Conservation (phyloP, 2,888 invertebrate species). For the Prosapia bicincta region DNA sequence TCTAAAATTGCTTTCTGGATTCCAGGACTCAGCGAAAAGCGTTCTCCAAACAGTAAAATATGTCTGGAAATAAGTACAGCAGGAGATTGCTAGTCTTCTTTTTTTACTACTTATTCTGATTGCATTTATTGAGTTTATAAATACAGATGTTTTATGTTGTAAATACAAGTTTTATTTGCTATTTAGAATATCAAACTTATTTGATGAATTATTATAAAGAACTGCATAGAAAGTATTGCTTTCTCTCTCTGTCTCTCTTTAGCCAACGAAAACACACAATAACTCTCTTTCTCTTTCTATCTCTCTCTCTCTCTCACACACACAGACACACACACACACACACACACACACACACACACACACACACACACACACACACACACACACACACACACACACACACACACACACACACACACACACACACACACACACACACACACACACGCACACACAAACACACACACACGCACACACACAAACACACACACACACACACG, state of each 20-base stretch:
- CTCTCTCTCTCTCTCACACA: not conserved
- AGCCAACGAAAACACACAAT: not conserved
- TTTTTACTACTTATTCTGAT: too few relatives aligned
- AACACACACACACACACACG: not conserved
- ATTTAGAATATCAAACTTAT: too few relatives aligned
- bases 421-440: not conserved
- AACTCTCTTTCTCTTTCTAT: not conserved
- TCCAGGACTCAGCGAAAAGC: too few relatives aligned
- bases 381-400: not conserved
- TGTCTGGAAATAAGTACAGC: too few relatives aligned
- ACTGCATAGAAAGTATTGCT: too few relatives aligned
- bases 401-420: not conserved
- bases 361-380: not conserved
- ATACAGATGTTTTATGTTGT: too few relatives aligned
- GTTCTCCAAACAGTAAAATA: too few relatives aligned
- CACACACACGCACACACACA: not conserved
- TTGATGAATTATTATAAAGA: too few relatives aligned
- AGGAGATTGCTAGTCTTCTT: too few relatives aligned
- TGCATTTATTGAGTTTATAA: too few relatives aligned
- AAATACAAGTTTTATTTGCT: too few relatives aligned
- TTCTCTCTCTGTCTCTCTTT: not conserved
- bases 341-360: not conserved
- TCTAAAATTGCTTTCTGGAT: too few relatives aligned
- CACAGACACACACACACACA: not conserved
- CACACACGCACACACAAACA: not conserved